Evolutionary conservation across 1,140 invertebrate genomes (phyloP).

Genomic region (Nymphalis io): DNA sequence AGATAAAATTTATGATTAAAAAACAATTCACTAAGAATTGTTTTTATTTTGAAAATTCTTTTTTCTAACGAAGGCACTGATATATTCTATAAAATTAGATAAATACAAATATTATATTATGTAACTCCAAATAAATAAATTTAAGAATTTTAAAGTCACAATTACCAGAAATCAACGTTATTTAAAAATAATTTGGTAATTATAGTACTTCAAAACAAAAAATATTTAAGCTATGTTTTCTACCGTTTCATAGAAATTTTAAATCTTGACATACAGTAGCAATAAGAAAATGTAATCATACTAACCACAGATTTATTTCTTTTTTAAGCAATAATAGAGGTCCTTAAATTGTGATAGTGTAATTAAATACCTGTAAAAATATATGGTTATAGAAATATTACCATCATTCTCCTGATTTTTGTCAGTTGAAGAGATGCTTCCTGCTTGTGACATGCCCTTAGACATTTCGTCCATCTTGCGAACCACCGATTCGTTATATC

Average conservation of each 20-base stretch:
- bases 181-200: neutral
- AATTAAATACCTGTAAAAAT: neutral
- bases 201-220: neutral
- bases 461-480: conserved; percentile 80
- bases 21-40: too few species aligned
- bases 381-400: conserved; percentile 46
- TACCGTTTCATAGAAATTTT: conserved; percentile 15
- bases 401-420: conserved; percentile 76
- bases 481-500: conserved; percentile 76
- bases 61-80: neutral
- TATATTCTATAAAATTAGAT: neutral
- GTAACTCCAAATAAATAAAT: conserved; percentile 20
- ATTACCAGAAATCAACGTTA: neutral
- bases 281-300: neutral
- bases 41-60: too few species aligned
- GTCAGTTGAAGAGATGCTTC: conserved; percentile 76
- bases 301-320: neutral
- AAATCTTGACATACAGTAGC: conserved; percentile 14
- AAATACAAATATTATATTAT: conserved; percentile 25
- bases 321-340: neutral
- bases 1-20: too few species aligned
- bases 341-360: neutral
- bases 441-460: conserved; percentile 80
- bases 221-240: neutral
- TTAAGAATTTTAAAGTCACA: too few species aligned